Evolutionary conservation across 92 coral and sea anemone genomes (phyloP).

Genomic region (Palythoa grandiflora): DNA sequence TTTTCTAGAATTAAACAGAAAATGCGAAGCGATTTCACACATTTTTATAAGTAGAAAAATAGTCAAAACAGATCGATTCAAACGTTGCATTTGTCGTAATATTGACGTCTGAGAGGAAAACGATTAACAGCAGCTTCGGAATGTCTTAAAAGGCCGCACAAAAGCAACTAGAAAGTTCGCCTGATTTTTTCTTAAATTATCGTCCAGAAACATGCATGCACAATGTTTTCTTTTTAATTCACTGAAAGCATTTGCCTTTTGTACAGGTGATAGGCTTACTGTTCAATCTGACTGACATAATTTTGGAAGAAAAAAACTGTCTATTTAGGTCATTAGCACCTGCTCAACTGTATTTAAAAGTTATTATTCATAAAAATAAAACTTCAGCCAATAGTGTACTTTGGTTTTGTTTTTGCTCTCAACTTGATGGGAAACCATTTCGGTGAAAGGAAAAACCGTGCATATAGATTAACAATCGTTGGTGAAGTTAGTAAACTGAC

Average conservation of each 20-base stretch:
- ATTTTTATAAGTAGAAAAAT: too few species aligned
- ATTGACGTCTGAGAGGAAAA: too few species aligned
- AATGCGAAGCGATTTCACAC: too few species aligned
- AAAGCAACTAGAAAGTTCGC: too few species aligned
- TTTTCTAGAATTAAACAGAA: too few species aligned
- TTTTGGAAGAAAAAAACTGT: not conserved
- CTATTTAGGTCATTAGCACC: not conserved
- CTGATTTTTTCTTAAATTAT: too few species aligned
- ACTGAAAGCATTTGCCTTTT: not conserved
- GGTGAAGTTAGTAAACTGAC: not conserved
- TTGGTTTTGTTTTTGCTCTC: conserved; percentile 7
- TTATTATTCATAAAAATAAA: conserved; percentile 23
- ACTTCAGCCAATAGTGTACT: conserved; percentile 32
- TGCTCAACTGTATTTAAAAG: conserved; percentile 10
- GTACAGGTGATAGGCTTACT: not conserved
- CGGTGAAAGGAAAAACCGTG: not conserved
- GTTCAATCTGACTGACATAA: not conserved
- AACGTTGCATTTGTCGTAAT: too few species aligned
- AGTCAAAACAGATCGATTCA: too few species aligned
- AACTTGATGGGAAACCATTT: conserved; percentile 3
- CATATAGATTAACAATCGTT: conserved; percentile 11
- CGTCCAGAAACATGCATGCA: not conserved
- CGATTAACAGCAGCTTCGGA: too few species aligned
- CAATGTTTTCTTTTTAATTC: not conserved
- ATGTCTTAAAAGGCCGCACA: too few species aligned